Conservation (phyloP, 2,797 vertebrate species). For the Thalassophryne amazonica region DNA sequence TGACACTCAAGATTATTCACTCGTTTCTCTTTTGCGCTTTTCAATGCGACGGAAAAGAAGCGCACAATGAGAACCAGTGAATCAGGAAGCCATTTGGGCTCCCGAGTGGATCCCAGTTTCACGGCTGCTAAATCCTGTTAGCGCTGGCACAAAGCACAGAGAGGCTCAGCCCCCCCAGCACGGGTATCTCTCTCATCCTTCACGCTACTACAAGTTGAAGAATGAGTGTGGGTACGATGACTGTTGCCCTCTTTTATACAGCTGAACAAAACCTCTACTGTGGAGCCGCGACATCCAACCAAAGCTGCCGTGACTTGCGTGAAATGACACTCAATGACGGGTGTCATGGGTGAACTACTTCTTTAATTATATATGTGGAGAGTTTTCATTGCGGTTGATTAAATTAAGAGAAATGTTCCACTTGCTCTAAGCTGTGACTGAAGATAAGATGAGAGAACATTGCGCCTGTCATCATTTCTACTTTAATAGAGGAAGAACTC, state of each 20-base stretch:
- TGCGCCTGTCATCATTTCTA: constrained; percentile 29
- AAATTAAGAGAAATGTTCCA: neutral
- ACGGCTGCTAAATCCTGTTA: constrained; percentile 75
- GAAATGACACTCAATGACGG: neutral
- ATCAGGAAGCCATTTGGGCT: constrained; percentile 60
- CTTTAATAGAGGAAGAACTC: constrained; percentile 19
- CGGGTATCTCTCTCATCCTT: constrained; percentile 54
- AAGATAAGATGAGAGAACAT: constrained; percentile 27
- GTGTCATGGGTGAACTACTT: no score
- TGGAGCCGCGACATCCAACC: constrained; percentile 16
- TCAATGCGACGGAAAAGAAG: constrained; percentile 8
- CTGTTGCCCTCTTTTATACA: constrained; percentile 23
- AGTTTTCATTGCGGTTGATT: no score
- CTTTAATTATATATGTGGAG: no score
- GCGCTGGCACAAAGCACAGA: constrained; percentile 54
- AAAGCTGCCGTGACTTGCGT: constrained; percentile 4
- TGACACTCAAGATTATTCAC: constrained; percentile 27
- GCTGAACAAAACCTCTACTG: constrained; percentile 45
- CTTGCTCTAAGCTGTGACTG: constrained; percentile 16
- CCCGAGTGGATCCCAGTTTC: constrained; percentile 62
- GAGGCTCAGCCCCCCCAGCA: constrained; percentile 64
- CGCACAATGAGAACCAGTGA: constrained; percentile 34
- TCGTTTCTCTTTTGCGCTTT: constrained; percentile 7
- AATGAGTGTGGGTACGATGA: constrained; percentile 33
- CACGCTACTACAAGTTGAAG: constrained; percentile 30